A percentile compares a stretch with the other conserved stretches of the same genome.
Conservation (phyloP, 2,113 vertebrate species). For the human region GRCh38 chr5:163094501-163095000, state of each 20-base stretch:
- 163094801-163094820: neutral
- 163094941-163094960: neutral
- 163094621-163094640: neutral
- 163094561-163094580: neutral
- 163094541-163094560: neutral
- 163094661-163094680: neutral
- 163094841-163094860: neutral
- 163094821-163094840: neutral
- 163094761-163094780: constrained; percentile 22
- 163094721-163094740: neutral
- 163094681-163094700: neutral
- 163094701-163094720: neutral
- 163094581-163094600: neutral
- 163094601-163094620: neutral
- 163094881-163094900: neutral
- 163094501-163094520: neutral
- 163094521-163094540: neutral
- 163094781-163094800: neutral
- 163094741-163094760: neutral
- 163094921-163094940: neutral
- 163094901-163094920: neutral
- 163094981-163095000: neutral
- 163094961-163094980: neutral
- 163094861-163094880: neutral
- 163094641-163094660: neutral